phyloP scores from a whole-genome alignment of 2,888 invertebrate genomes.

The Noctua janthina region DNA sequence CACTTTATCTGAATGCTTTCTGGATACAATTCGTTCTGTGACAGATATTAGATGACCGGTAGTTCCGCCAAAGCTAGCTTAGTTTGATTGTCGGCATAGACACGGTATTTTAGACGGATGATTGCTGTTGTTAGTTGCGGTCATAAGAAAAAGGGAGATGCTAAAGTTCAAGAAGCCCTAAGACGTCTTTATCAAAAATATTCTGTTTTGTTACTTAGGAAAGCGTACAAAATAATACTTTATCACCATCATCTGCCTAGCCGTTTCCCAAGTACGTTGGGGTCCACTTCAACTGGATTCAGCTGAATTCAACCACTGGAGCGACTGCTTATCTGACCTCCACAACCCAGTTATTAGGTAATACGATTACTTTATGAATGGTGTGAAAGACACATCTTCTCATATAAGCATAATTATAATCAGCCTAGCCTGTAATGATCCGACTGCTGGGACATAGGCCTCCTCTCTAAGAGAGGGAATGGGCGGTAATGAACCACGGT shows the following conservation, averaged over 20 bases:
- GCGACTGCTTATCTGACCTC: background rate
- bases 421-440: background rate
- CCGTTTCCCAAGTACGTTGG: background rate
- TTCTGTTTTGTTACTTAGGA: background rate
- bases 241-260: background rate
- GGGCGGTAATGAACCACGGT: background rate
- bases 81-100: slow-evolving; percentile 5
- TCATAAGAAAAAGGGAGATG: background rate
- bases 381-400: background rate
- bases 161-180: background rate
- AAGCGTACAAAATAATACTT: background rate
- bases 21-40: slow-evolving; percentile 51
- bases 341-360: no score
- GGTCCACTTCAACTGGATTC: background rate
- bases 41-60: slow-evolving; percentile 27
- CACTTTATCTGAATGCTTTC: slow-evolving; percentile 50
- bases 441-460: background rate
- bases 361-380: no score
- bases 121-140: no score
- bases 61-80: background rate
- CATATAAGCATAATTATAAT: background rate
- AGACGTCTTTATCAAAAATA: background rate
- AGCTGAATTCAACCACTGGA: background rate
- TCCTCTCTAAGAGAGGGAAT: background rate
- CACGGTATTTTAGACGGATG: background rate